These are phyloP conservation scores for Herpetotheres cachinnans DNA, from an alignment of 2,113 vertebrate species.

Conservation along the genomic window DNA sequence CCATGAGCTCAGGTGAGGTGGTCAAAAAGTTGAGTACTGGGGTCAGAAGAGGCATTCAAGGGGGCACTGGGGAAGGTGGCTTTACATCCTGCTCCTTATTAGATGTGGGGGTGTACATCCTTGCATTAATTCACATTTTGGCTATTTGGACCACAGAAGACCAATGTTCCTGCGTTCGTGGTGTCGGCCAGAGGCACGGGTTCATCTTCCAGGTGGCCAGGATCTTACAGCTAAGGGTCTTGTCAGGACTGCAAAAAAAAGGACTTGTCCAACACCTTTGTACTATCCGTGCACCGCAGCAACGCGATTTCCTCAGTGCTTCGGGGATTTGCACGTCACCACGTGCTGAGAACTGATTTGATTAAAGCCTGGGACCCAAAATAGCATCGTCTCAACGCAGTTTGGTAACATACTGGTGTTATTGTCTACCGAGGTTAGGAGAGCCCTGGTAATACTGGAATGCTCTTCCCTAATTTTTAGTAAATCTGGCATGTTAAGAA, in stretches of 20 bases:
- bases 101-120: background rate
- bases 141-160: background rate
- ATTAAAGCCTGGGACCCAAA: background rate
- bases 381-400: background rate
- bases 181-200: background rate
- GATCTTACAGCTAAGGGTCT: background rate
- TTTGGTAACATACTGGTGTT: background rate
- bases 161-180: accelerated
- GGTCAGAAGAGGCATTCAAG: background rate
- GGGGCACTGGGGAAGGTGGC: background rate
- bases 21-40: background rate
- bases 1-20: background rate
- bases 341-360: background rate
- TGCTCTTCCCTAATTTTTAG: conserved; percentile 4
- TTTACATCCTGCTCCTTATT: background rate
- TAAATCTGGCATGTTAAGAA: background rate
- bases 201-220: background rate
- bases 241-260: background rate
- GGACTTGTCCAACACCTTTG: background rate
- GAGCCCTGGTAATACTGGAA: background rate
- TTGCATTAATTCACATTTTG: background rate
- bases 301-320: background rate
- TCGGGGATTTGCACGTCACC: background rate
- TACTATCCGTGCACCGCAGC: background rate
- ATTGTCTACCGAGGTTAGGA: background rate